Base-by-base conservation (phyloP, 2,797 vertebrate species). In the Alcedo atthis region DNA sequence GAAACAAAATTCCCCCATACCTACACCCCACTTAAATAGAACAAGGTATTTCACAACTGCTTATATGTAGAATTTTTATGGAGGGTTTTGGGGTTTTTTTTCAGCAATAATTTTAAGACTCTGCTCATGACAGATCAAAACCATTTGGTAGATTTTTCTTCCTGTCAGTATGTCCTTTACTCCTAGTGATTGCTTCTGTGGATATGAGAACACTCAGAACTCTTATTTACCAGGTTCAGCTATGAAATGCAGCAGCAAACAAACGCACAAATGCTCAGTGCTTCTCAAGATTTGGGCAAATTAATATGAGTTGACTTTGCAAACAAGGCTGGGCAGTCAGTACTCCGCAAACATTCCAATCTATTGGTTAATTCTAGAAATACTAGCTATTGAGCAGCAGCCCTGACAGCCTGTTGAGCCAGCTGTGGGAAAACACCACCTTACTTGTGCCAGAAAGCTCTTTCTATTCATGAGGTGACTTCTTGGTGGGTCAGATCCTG, bases 341-440 rank as follows among this genome's bases (percentile, higher is more conserved):
- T 49, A 77, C 85, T 95, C 71, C 61, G 79, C 83, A 92, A 92
- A 86, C 89, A 92, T 81, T 92, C 83, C 68, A 24, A 92, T 64
- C 67, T 74, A 62, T 86, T 89, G 58, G 78, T 75, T 78, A 81
- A 84, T 67, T 63, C 30, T 64, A 81, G 45, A 79, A 94, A 86
- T 54, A 86, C 15, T 35, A 37, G 61, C 74, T 89, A 43, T 12
- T 64, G 70, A 92, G 88, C 93, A 76, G 93, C 77, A 74, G 67
- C 32, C 30, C 55, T 0, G 1, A 35, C 33, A 53, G 45, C 53
- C 66, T 33, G 58, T 40, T 93, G 18, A 85, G 80, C 55, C 81
- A 95, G 75, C 30, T 1, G 7, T 94, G 89, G 90, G 94, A 95
- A 95, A 95, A 63, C 11, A 43, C 33, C 59, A 71, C 85, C 45